Conservation (phyloP, 1,140 invertebrate genomes). For the Hirudo medicinalis region DNA sequence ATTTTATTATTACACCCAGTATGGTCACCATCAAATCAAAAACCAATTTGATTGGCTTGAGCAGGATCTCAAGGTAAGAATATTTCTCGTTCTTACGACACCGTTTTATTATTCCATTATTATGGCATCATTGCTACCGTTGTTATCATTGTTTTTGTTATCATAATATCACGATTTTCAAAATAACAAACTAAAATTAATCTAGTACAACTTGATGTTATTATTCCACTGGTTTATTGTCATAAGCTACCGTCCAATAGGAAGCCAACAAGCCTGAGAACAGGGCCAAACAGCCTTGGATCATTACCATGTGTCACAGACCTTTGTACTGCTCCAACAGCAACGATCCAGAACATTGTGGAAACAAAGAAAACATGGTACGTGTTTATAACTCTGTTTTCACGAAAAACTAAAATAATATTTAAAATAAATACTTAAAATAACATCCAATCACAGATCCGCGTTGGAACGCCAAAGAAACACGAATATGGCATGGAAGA, state of each 20-base stretch:
- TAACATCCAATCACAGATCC: constrained; percentile 21
- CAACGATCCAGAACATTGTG: constrained; percentile 28
- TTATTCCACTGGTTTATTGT: no score
- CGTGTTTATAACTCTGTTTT: not conserved
- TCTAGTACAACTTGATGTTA: no score
- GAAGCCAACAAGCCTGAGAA: constrained; percentile 34
- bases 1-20: constrained; percentile 79
- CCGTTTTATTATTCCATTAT: no score
- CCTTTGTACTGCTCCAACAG: constrained; percentile 38
- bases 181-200: no score
- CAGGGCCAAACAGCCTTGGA: constrained; percentile 33
- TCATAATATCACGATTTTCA: no score
- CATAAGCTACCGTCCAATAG: constrained; percentile 21
- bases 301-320: constrained; percentile 36
- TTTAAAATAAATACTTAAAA: no score
- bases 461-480: constrained; percentile 29
- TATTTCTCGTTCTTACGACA: no score
- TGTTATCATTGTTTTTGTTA: no score
- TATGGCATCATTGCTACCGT: no score
- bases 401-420: no score
- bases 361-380: constrained; percentile 22
- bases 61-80: constrained; percentile 31
- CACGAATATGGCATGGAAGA: constrained; percentile 53
- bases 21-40: constrained; percentile 65
- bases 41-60: constrained; percentile 57